Conservation (phyloP, 2,797 vertebrate genomes). For the Urocyon cinereoargenteus region DNA sequence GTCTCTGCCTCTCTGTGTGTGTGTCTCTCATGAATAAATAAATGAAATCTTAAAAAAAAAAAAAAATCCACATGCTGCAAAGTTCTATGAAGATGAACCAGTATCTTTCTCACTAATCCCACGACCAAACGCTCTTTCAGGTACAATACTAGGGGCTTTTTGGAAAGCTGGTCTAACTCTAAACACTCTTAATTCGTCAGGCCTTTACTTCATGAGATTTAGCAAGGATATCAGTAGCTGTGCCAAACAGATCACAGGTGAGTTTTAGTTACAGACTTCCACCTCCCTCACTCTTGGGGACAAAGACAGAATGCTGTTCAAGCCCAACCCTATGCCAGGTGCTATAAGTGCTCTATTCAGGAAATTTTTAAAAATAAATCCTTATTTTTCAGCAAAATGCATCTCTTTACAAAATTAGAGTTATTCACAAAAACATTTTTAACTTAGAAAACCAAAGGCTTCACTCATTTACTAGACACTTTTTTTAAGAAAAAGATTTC, state of each 20-base stretch:
- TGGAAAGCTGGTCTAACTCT: background rate
- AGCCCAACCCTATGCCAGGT: background rate
- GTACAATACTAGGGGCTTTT: background rate
- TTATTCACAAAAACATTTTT: background rate
- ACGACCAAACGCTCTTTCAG: background rate
- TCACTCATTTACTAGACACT: background rate
- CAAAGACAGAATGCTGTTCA: background rate
- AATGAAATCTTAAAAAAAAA: too few relatives aligned
- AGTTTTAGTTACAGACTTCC: background rate
- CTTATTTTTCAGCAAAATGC: slow-evolving; percentile 26
- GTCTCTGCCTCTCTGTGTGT: too few relatives aligned
- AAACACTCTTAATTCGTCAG: background rate
- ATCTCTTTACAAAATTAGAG: slow-evolving; percentile 2
- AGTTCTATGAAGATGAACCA: background rate
- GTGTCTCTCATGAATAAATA: too few relatives aligned
- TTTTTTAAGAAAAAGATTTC: too few relatives aligned
- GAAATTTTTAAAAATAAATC: slow-evolving; percentile 9
- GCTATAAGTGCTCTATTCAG: background rate
- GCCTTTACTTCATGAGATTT: slow-evolving; percentile 17
- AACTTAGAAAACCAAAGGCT: slow-evolving; percentile 26
- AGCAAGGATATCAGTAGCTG: background rate
- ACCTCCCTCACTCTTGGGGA: background rate
- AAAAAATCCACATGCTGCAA: background rate
- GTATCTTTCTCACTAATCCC: background rate
- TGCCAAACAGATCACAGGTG: background rate